Percentiles rank a stretch among this genome's conserved stretches.
phyloP scores from a whole-genome alignment of 1,140 invertebrate species.

The Cherax quadricarinatus region DNA sequence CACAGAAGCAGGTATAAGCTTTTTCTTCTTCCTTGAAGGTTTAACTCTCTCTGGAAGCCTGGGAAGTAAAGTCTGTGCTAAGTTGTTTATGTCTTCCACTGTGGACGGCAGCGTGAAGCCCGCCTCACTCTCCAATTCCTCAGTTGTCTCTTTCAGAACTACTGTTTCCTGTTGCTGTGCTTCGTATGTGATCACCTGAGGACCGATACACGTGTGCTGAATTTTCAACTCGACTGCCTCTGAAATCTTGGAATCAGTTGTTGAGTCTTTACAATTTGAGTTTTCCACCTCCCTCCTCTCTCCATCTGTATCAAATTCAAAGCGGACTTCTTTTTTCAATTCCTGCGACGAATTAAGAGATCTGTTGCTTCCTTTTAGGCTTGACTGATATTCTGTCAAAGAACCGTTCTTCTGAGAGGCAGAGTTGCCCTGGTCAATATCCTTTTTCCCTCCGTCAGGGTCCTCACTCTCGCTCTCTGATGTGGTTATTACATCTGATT shows the following conservation, averaged over 20 bases:
- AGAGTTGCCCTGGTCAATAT: background rate
- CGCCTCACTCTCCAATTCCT: constrained; percentile 25
- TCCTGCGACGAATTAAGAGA: constrained; percentile 60
- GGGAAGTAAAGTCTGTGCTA: constrained; percentile 63
- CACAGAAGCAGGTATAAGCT: constrained; percentile 47
- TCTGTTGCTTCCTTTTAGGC: constrained; percentile 67
- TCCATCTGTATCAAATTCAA: constrained; percentile 58
- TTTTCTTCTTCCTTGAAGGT: constrained; percentile 71
- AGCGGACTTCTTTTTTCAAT: constrained; percentile 72
- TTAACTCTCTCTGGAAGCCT: constrained; percentile 69
- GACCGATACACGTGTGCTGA: background rate
- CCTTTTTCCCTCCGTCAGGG: constrained; percentile 40
- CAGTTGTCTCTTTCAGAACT: constrained; percentile 32
- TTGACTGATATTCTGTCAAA: constrained; percentile 52
- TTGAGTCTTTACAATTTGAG: constrained; percentile 4
- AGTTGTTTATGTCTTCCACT: constrained; percentile 49
- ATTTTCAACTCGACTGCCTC: background rate
- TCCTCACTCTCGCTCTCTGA: constrained; percentile 71
- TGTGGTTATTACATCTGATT: constrained; percentile 59
- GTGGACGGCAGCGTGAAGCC: constrained; percentile 19
- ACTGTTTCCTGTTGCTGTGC: constrained; percentile 52
- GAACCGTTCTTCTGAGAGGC: background rate
- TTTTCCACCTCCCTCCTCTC: constrained; percentile 24
- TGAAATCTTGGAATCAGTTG: background rate
- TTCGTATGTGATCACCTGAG: constrained; percentile 37